Conservation (phyloP, 2,888 invertebrate genomes). For the Dastarcus helophoroides region DNA sequence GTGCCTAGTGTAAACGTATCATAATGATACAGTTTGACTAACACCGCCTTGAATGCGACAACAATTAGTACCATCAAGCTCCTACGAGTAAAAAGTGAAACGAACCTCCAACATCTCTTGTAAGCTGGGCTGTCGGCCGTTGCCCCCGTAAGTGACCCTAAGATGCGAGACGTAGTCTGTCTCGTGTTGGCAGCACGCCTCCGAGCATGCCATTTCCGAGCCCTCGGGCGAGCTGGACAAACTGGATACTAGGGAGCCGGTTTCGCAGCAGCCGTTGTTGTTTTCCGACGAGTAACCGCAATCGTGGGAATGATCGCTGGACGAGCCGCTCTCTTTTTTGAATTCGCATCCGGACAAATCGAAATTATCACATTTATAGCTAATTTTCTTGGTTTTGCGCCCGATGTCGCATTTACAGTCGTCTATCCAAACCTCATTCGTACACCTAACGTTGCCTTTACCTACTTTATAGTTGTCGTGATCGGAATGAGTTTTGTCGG, state of each 20-base stretch:
- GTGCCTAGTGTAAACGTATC: no score
- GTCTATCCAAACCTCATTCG: slow-evolving; percentile 26
- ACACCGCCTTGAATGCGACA: no score
- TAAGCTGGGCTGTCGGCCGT: slow-evolving; percentile 52
- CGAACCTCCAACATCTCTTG: slow-evolving; percentile 69
- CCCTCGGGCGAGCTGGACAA: slow-evolving; percentile 79
- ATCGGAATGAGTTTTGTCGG: background rate
- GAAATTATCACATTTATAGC: slow-evolving; percentile 28
- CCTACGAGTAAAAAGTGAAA: no score
- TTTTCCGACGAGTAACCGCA: slow-evolving; percentile 83
- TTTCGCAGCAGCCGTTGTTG: slow-evolving; percentile 59
- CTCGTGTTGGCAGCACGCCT: slow-evolving; percentile 76
- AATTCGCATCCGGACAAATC: slow-evolving; percentile 13
- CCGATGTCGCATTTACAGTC: slow-evolving; percentile 25
- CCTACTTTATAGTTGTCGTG: background rate
- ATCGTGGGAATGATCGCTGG: slow-evolving; percentile 65
- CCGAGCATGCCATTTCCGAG: slow-evolving; percentile 81
- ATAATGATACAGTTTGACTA: no score
- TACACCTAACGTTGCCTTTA: slow-evolving; percentile 8
- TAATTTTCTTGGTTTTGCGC: slow-evolving; percentile 13
- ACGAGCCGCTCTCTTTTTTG: slow-evolving; percentile 46
- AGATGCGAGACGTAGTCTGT: slow-evolving; percentile 28
- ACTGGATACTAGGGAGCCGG: slow-evolving; percentile 60
- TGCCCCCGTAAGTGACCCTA: slow-evolving; percentile 34
- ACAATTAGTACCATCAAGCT: no score